Percentiles rank a stretch among this genome's conserved stretches.
These are phyloP conservation scores for Valencia hispanica DNA, from an alignment of 2,797 vertebrate genomes.

Conservation along the genomic window DNA sequence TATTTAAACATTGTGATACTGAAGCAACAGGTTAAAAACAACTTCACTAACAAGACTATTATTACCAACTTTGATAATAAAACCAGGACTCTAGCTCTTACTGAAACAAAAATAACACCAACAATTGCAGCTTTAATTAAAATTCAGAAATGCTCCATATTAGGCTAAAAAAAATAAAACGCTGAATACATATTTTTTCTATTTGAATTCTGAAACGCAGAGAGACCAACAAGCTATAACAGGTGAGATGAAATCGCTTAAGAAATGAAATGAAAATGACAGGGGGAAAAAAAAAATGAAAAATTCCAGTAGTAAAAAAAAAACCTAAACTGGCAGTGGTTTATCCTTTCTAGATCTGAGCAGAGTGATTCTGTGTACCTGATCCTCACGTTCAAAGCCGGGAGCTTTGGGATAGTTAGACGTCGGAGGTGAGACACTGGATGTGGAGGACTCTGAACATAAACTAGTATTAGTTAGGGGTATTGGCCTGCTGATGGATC, in stretches of 20 bases:
- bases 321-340: constrained; percentile 32
- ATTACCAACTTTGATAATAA: neutral
- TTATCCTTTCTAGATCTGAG: constrained; percentile 44
- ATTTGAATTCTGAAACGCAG: neutral
- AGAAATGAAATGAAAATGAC: constrained; percentile 30
- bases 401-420: constrained; percentile 89
- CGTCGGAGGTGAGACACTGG: constrained; percentile 85
- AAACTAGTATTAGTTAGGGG: constrained; percentile 85
- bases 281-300: constrained; percentile 28
- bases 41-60: neutral
- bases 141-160: neutral
- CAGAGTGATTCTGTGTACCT: constrained; percentile 82
- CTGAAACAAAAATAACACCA: neutral
- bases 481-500: constrained; percentile 85
- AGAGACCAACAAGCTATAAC: neutral
- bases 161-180: neutral
- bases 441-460: constrained; percentile 85
- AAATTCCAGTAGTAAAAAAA: constrained; percentile 18
- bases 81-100: neutral
- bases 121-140: neutral
- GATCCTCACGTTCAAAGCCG: constrained; percentile 90
- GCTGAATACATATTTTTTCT: neutral
- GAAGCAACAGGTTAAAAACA: neutral
- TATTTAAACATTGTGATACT: neutral
- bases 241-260: neutral